A percentile compares a stretch with the other conserved stretches of the same genome.
Conservation (phyloP, 2,888 invertebrate genomes). For the Trissonchulus sp. region DNA sequence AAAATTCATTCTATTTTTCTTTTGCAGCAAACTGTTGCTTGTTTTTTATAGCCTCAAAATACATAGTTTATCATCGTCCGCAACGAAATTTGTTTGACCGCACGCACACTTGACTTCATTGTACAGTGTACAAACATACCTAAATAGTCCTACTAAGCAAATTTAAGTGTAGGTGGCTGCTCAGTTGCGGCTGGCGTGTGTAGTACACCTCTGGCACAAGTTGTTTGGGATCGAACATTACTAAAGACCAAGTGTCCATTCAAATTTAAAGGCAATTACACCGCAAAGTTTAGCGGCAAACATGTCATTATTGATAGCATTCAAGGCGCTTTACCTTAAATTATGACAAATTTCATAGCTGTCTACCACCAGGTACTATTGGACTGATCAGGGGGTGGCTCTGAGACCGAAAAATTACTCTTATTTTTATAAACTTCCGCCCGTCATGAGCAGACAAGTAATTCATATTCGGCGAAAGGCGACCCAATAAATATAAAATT, state of each 20-base stretch:
- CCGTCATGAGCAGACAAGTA: too few relatives aligned
- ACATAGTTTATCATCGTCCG: too few relatives aligned
- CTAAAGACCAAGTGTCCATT: background rate
- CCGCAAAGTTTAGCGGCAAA: background rate
- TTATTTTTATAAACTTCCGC: background rate
- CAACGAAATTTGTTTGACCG: too few relatives aligned
- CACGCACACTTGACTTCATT: too few relatives aligned
- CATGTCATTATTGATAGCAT: background rate
- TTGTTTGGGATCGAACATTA: background rate
- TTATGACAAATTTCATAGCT: background rate
- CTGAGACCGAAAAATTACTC: background rate
- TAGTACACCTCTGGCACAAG: too few relatives aligned
- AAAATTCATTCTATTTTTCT: too few relatives aligned
- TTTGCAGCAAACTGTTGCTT: too few relatives aligned
- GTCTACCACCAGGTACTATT: background rate
- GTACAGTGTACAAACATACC: too few relatives aligned
- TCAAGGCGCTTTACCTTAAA: background rate
- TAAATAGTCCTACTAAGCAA: too few relatives aligned
- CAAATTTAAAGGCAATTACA: background rate
- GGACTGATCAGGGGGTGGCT: constrained; percentile 10
- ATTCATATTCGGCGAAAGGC: background rate
- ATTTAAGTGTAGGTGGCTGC: background rate
- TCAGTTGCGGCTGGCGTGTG: background rate
- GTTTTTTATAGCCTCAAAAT: too few relatives aligned
- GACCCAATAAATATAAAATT: background rate